Evolutionary conservation across 2,113 vertebrate genomes (phyloP).

Genomic region (Myrmecobius fasciatus): DNA sequence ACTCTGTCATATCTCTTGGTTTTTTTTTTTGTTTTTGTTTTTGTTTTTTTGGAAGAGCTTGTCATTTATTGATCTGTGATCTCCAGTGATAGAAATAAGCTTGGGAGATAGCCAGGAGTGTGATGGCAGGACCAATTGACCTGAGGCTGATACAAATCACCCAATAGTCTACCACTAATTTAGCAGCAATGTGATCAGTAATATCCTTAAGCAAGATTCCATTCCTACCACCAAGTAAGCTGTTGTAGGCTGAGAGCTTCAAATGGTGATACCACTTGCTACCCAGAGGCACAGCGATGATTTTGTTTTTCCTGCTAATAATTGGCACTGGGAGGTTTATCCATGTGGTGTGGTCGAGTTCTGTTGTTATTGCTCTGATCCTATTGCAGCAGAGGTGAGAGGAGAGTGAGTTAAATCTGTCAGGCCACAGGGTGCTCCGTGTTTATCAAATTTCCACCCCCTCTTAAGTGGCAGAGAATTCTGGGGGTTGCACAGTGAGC

Average conservation of each 20-base stretch:
- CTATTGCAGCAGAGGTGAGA: neutral
- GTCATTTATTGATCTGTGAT: neutral
- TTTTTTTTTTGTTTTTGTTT: no score
- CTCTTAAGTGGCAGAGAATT: neutral
- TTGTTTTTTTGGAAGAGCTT: neutral
- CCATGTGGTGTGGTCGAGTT: accelerated
- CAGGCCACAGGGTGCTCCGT: neutral
- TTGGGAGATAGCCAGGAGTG: neutral
- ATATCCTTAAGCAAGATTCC: neutral
- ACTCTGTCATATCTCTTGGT: neutral
- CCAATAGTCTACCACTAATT: constrained; percentile 5
- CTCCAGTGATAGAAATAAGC: neutral
- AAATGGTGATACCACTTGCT: neutral
- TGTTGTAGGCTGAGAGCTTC: neutral
- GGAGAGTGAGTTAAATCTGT: neutral
- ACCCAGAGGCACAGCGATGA: neutral
- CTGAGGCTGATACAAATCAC: neutral
- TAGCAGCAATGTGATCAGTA: neutral
- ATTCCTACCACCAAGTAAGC: neutral
- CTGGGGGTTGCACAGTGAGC: neutral
- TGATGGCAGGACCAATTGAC: neutral
- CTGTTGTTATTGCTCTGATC: neutral
- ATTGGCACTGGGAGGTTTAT: constrained; percentile 19
- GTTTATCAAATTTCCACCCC: neutral
- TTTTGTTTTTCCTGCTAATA: constrained; percentile 12